A percentile compares a stretch with the other conserved stretches of the same genome.
Conservation (phyloP, 2,797 vertebrate genomes). For the Ambastaia sidthimunki region DNA sequence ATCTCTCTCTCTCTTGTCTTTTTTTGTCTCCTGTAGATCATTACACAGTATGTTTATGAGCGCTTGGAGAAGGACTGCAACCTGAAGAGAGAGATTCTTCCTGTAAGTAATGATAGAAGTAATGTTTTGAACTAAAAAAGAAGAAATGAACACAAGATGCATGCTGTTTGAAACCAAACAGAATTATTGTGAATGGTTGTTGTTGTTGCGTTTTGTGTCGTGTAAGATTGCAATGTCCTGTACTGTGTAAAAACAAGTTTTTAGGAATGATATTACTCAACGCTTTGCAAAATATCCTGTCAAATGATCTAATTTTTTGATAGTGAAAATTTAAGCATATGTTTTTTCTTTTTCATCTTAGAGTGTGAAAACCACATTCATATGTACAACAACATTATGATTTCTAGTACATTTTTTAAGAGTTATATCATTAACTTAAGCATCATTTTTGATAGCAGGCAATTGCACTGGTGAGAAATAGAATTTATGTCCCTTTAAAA, state of each 20-base stretch:
- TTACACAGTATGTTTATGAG: conserved; percentile 95
- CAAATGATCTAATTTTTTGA: neutral
- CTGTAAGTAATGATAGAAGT: conserved; percentile 82
- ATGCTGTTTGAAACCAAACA: conserved; percentile 72
- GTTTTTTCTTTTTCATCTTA: too few relatives aligned
- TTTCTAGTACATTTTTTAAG: conserved; percentile 68
- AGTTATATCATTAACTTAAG: conserved; percentile 51
- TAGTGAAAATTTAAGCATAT: too few relatives aligned
- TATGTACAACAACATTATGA: conserved; percentile 69
- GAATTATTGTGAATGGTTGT: conserved; percentile 72
- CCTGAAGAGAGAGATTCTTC: conserved; percentile 91
- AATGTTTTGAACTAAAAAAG: conserved; percentile 49
- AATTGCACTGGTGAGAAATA: conserved; percentile 38
- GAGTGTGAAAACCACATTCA: conserved; percentile 57
- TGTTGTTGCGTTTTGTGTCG: conserved; percentile 68
- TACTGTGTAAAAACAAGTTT: conserved; percentile 66
- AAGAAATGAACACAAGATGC: conserved; percentile 63
- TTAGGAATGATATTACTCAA: conserved; percentile 54
- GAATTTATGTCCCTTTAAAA: conserved; percentile 66
- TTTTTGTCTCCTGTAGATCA: conserved; percentile 83
- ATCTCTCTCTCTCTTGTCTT: conserved; percentile 47
- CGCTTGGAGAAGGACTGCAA: conserved; percentile 92
- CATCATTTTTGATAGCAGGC: conserved; percentile 64
- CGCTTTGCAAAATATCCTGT: neutral
- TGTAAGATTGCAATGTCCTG: conserved; percentile 68